These are phyloP conservation scores for Anhinga anhinga DNA, from an alignment of 2,113 vertebrate species.

Conservation along the genomic window DNA sequence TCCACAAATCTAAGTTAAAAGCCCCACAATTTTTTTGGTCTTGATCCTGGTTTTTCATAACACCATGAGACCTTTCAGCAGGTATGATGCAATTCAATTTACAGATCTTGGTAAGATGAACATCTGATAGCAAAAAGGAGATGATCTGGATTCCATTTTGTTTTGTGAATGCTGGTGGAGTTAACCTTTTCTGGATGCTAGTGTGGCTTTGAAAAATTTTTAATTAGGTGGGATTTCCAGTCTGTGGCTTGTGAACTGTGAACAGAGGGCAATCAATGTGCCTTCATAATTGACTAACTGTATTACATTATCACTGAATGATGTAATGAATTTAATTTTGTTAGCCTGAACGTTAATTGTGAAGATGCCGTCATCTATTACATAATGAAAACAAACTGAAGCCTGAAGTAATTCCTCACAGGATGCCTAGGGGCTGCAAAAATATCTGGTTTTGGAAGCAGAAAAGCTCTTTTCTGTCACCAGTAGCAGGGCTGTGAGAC, in stretches of 20 bases:
- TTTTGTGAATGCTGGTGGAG: neutral
- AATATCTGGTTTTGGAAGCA: neutral
- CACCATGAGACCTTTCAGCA: neutral
- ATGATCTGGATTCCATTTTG: neutral
- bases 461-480: neutral
- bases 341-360: neutral
- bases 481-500: neutral
- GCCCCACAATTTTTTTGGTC: neutral
- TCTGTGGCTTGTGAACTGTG: neutral
- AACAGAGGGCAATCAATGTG: neutral
- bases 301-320: neutral
- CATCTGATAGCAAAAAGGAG: neutral
- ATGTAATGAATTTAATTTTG: neutral
- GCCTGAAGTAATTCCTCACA: neutral
- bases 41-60: neutral
- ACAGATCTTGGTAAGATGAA: neutral
- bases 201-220: neutral
- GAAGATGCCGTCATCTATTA: neutral
- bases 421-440: neutral
- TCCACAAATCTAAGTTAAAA: neutral
- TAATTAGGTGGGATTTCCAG: neutral
- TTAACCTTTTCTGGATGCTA: neutral
- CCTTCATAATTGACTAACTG: neutral
- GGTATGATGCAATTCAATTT: neutral
- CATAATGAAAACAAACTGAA: neutral